Evolutionary conservation across 2,888 invertebrate genomes (phyloP), one percentile per base, ranked within the genome.

Genomic region (Odontomyia ornata): DNA sequence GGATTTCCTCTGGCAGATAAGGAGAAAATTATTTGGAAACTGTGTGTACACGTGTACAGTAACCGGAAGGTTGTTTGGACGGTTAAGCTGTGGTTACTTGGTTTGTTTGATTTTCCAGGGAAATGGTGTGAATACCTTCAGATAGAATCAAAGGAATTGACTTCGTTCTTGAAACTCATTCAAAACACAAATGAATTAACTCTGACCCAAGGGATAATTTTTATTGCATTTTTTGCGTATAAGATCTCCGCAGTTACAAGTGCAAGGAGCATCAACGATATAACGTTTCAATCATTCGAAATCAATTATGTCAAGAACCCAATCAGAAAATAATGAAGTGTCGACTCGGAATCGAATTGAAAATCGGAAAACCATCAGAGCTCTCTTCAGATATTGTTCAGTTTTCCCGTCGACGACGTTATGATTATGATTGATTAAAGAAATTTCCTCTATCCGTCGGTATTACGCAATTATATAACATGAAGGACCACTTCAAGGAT

Each of bases 311-410:
- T 23, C 73, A 30, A 21, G 21, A 36, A 57, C 28, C 73, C 57
- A 73, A 73, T 73, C 57, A 73, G 57, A 60, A 60, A 36, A 60
- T 60, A 73, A 73, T 73, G 73, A 73, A 73, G 73, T 73, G 73
- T 57, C 60, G 57, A 73, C 28, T 47, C 27, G 69, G 60, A 73
- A 73, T 73, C 60, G 60, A 60, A 57, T 30, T 30, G 52, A 60
- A 73, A 73, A 23, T 18, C 43, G 7, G 43, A 46, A 23, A 69
- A 47, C 60, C 57, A 73, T 36, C 57, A 36, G 57, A 36, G 43
- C 47, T 9, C 25, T 30, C 65, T 52, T 15, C 60, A 25, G 23
- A 47, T 15, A 69, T 69, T 25, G 13, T 47, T 46, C 21, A n/a
- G 15, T 69, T 69, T 47, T 25, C 25, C 47, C 46, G 46, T 43